Evolutionary conservation across 2,113 vertebrate species (phyloP).

Genomic region (Poecilia latipinna): DNA sequence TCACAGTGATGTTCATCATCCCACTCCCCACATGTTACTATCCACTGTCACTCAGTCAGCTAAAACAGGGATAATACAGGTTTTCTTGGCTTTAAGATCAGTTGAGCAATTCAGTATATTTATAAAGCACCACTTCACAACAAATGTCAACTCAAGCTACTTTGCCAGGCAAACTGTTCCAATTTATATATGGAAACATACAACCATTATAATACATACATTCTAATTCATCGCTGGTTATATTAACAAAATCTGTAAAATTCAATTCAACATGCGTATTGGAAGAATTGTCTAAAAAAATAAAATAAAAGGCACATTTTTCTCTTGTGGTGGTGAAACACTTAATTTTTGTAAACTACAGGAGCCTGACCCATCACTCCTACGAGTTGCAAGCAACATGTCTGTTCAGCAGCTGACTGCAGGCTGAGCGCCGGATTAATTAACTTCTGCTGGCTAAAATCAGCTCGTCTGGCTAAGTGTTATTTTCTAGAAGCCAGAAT

Average conservation of each 20-base stretch:
- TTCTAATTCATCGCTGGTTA: not conserved
- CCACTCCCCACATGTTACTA: not conserved
- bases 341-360: no score
- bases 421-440: no score
- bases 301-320: not conserved
- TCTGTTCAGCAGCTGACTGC: no score
- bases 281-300: not conserved
- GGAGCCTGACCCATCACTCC: not conserved
- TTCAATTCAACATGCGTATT: not conserved
- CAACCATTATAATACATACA: not conserved
- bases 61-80: not conserved
- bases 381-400: not conserved
- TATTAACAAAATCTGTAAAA: not conserved
- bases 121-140: not conserved
- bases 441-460: no score
- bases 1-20: not conserved
- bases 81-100: not conserved
- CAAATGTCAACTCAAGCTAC: not conserved
- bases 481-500: no score
- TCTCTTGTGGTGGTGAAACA: not conserved
- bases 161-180: not conserved
- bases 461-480: no score
- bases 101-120: not conserved
- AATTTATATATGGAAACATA: not conserved
- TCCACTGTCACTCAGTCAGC: not conserved